Evolutionary conservation across 2,888 invertebrate species (phyloP).

Genomic region (Drosophila leonis): DNA sequence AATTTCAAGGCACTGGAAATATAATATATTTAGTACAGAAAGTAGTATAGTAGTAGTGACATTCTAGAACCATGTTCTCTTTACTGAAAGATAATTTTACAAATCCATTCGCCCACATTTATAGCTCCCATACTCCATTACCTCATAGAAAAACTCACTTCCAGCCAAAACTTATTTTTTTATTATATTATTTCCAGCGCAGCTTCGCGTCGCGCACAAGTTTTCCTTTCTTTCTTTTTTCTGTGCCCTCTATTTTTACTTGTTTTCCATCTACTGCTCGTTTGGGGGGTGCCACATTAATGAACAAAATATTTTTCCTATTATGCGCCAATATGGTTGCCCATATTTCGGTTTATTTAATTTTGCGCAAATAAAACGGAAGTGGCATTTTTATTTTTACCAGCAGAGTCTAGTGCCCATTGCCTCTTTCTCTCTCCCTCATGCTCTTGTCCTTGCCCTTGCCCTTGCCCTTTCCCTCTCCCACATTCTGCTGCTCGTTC

Average conservation of each 20-base stretch:
- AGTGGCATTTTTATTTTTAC: conserved; percentile 78
- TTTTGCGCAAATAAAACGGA: conserved; percentile 82
- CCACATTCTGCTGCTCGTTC: conserved; percentile 14
- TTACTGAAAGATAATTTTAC: no score
- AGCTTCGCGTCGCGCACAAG: conserved; percentile 20
- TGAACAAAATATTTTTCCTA: conserved; percentile 80
- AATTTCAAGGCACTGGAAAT: no score
- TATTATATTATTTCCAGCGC: conserved; percentile 15
- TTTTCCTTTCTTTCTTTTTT: conserved; percentile 13
- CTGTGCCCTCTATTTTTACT: conserved; percentile 17
- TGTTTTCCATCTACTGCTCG: conserved; percentile 43
- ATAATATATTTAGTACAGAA: no score
- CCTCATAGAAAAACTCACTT: neutral
- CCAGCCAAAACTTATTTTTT: neutral
- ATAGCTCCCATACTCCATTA: neutral
- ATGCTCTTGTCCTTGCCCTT: conserved; percentile 26
- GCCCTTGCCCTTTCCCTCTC: neutral
- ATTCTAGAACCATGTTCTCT: no score
- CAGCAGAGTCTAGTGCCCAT: conserved; percentile 38
- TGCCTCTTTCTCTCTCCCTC: neutral
- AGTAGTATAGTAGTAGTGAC: no score
- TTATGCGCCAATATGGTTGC: conserved; percentile 80
- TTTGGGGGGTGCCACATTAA: conserved; percentile 67
- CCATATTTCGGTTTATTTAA: conserved; percentile 83
- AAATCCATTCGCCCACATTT: neutral